Base-by-base conservation (phyloP, 1,140 invertebrate genomes). In the Atta colombica region DNA sequence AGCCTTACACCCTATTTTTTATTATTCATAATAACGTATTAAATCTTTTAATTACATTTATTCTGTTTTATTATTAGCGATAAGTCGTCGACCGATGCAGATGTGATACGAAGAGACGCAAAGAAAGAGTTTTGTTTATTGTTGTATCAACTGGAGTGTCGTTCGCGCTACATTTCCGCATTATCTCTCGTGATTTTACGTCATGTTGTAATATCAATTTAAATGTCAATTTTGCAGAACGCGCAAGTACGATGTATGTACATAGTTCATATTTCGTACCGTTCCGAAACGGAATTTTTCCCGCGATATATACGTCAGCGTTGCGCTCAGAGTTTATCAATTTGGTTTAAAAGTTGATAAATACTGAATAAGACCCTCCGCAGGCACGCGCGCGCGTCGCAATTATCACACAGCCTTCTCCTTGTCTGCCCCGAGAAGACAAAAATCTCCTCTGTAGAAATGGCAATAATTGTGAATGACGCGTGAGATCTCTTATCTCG, bases 401-500 rank as follows among this genome's bases (percentile, higher is more conserved):
- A 16, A 31, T 68, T 68, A 80, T 80, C 77, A 31, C 28, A 35
- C 31, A 45, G 14, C 6, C 12, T 7, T 66, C 77, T 39, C 25
- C 53, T 58, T 71, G 25, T 77, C 55, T 10, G 18, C 8, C 14
- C 21, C 4, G 6, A 21, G 39, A 16, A 39, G 39, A 69, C 39
- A 69, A 69, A 51, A 51, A 69, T 45, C 16, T 61, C n/a, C 16
- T 53, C 53, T 12, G 5, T 21, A 7, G 68, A 78, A 39, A 72
- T 81, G 35, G 72, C 72, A 81, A 63, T 18, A 74, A 85, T 86
- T 72, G 53, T 82, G 66, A 88, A 88, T 90, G 89, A 91, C 89
- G 89, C 78, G 60, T 28, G 51, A 78, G n/a, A 58, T 2, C 10
- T 10, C 55, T 88, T 90, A 91, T 90, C 89, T 28, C 53, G 14